Percentiles rank a stretch among this genome's conserved stretches.
Evolutionary conservation across 2,797 vertebrate species (phyloP).

Genomic region (Channallabes apus): DNA sequence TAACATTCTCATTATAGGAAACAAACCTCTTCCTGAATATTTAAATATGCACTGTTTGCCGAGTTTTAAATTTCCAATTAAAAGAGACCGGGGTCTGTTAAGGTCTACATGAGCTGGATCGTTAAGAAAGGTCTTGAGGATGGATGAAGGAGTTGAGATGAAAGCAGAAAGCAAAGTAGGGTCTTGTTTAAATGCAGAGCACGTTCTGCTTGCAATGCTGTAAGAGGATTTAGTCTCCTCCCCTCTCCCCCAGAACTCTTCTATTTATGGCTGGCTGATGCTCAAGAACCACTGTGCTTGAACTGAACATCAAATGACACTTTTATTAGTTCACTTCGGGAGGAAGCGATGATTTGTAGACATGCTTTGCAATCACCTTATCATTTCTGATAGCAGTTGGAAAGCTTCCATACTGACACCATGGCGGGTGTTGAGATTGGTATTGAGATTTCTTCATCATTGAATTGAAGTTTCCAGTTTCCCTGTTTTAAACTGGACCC

Average conservation of each 20-base stretch:
- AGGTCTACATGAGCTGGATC: conserved; percentile 20
- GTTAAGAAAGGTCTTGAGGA: conserved; percentile 32
- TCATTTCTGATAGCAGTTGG: background rate
- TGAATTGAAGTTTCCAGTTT: background rate
- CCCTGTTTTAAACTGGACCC: conserved; percentile 1
- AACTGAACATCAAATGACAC: conserved; percentile 40
- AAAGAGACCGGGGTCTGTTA: background rate
- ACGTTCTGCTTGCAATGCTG: conserved; percentile 31
- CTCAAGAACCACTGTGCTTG: conserved; percentile 31
- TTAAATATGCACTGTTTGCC: background rate
- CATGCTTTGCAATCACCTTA: conserved; percentile 23
- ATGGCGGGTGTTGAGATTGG: background rate
- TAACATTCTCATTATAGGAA: background rate
- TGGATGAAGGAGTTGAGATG: conserved; percentile 17
- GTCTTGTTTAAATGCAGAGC: conserved; percentile 42
- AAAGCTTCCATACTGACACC: background rate
- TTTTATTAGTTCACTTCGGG: conserved; percentile 42
- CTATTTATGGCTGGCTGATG: conserved; percentile 42
- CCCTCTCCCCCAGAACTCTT: conserved; percentile 22
- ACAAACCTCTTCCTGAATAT: background rate
- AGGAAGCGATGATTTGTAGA: conserved; percentile 24
- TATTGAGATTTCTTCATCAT: background rate
- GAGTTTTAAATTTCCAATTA: background rate
- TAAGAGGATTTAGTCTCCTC: conserved; percentile 45
- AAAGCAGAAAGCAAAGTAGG: conserved; percentile 28